A percentile compares a stretch with the other conserved stretches of the same genome.
These are phyloP conservation scores for Diabrotica balteata DNA, from an alignment of 2,888 invertebrate species.

Conservation along the genomic window DNA sequence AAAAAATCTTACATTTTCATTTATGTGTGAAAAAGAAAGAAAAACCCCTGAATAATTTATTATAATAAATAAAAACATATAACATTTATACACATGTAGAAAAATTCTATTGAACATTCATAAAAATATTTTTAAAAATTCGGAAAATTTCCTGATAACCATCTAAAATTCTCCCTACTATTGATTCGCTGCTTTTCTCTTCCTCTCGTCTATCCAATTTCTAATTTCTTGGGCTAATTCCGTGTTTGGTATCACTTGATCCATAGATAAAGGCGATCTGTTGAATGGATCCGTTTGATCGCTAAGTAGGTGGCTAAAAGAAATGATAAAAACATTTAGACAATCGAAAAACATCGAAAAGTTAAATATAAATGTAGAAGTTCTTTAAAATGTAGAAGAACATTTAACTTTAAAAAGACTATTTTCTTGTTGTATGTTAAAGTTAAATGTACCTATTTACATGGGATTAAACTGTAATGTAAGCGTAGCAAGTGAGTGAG, in stretches of 20 bases:
- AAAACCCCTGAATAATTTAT: neutral
- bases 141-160: neutral
- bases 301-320: conserved; percentile 77
- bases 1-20: too few species aligned
- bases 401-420: too few species aligned
- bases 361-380: neutral
- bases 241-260: conserved; percentile 82
- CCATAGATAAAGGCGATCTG: conserved; percentile 91
- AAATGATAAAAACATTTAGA: neutral
- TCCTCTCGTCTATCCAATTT: conserved; percentile 76
- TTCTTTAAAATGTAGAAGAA: too few species aligned
- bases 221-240: conserved; percentile 81
- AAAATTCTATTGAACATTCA: too few species aligned
- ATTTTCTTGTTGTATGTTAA: too few species aligned
- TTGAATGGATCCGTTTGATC: conserved; percentile 98
- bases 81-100: neutral
- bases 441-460: too few species aligned
- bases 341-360: neutral
- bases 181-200: conserved; percentile 14
- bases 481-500: too few species aligned
- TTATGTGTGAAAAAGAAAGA: neutral
- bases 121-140: too few species aligned
- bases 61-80: neutral
- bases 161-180: neutral
- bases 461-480: too few species aligned